Percentiles rank a stretch among this genome's conserved stretches.
Conservation (phyloP, 2,888 invertebrate genomes). For the Orthosia cruda region DNA sequence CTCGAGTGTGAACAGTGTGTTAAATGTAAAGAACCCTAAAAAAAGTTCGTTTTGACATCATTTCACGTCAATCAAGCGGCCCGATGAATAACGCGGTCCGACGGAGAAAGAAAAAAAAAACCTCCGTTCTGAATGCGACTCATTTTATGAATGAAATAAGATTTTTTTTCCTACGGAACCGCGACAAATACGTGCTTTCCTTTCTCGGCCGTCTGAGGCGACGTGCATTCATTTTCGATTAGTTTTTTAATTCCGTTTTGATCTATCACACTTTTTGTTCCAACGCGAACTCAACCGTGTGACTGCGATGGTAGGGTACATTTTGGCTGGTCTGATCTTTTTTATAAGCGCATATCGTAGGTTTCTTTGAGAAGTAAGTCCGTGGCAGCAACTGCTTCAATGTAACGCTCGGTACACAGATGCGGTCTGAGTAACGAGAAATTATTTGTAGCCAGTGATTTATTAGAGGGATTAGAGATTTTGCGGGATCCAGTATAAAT, state of each 20-base stretch:
- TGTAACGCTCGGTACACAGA: conserved; percentile 82
- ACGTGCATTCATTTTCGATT: conserved; percentile 90
- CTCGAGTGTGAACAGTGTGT: conserved; percentile 89
- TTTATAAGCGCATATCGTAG: conserved; percentile 74
- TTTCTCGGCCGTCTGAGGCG: conserved; percentile 83
- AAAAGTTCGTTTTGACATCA: conserved; percentile 85
- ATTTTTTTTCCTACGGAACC: conserved; percentile 86
- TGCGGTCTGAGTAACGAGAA: conserved; percentile 86
- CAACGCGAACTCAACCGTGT: conserved; percentile 65
- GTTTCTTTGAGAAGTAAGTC: conserved; percentile 79
- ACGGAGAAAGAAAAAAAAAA: conserved; percentile 74
- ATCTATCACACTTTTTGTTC: conserved; percentile 71
- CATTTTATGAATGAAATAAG: conserved; percentile 92
- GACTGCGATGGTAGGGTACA: conserved; percentile 31
- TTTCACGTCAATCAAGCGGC: conserved; percentile 89
- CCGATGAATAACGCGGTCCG: conserved; percentile 73
- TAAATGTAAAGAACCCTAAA: conserved; percentile 78
- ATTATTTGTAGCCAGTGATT: conserved; percentile 78
- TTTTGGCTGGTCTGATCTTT: conserved; percentile 51
- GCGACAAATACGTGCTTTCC: conserved; percentile 91
- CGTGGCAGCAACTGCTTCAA: conserved; percentile 78
- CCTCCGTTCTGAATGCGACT: conserved; percentile 87
- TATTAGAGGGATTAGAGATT: conserved; percentile 70
- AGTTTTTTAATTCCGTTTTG: conserved; percentile 77
- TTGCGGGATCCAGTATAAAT: conserved; percentile 55